Evolutionary conservation across 2,888 invertebrate genomes (phyloP).

Genomic region (Rhyacophila evoluta): DNA sequence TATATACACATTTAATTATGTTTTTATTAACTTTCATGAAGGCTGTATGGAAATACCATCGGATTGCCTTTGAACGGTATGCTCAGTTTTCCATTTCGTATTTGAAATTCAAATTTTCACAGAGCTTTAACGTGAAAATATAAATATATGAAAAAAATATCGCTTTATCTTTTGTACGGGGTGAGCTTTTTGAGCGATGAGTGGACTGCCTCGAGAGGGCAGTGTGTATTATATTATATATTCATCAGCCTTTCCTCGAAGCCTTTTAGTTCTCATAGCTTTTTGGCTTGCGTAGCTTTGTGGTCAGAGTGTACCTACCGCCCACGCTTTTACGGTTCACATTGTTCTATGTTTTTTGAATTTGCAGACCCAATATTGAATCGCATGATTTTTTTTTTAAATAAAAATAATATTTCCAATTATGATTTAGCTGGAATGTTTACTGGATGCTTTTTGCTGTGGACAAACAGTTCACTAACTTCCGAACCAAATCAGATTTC

Average conservation of each 20-base stretch:
- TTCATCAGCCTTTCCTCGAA: slow-evolving; percentile 47
- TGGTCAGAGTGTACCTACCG: not conserved
- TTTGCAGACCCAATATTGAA: not conserved
- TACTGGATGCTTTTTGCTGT: not conserved
- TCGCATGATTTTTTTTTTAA: not conserved
- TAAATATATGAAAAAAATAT: slow-evolving; percentile 47
- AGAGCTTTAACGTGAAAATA: slow-evolving; percentile 49
- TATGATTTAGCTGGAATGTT: not conserved
- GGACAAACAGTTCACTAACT: no score
- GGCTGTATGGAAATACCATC: slow-evolving; percentile 43
- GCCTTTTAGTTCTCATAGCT: slow-evolving; percentile 20
- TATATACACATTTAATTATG: slow-evolving; percentile 20
- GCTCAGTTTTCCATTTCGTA: slow-evolving; percentile 49
- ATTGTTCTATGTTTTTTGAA: not conserved
- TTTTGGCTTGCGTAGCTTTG: slow-evolving; percentile 25
- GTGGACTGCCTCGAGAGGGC: slow-evolving; percentile 44
- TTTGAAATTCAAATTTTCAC: slow-evolving; percentile 53
- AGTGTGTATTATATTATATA: slow-evolving; percentile 49
- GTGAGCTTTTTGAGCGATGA: slow-evolving; percentile 50
- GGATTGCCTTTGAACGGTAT: slow-evolving; percentile 31
- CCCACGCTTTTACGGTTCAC: not conserved
- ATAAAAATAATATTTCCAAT: slow-evolving; percentile 3
- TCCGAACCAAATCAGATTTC: no score
- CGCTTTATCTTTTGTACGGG: slow-evolving; percentile 42
- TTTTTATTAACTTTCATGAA: slow-evolving; percentile 13